Conservation (phyloP, 2,888 invertebrate species). For the Resseliella maxima region DNA sequence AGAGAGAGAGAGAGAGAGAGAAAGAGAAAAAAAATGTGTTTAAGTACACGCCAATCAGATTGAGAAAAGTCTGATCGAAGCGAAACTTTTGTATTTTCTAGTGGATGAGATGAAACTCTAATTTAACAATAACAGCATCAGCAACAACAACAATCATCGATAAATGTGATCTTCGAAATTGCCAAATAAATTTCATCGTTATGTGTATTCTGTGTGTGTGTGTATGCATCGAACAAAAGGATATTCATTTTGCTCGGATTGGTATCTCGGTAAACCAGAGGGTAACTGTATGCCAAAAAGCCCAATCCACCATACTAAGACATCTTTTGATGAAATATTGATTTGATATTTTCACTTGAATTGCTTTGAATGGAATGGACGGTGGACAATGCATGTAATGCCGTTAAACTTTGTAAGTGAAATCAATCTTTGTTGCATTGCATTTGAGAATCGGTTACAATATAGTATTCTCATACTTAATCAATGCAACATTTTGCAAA, state of each 20-base stretch:
- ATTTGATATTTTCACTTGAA: slow-evolving; percentile 10
- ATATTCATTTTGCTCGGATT: slow-evolving; percentile 19
- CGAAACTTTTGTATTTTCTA: background rate
- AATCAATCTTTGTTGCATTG: background rate
- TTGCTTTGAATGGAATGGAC: background rate
- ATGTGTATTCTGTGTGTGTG: background rate
- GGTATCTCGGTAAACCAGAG: background rate
- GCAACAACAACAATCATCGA: background rate
- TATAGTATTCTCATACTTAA: background rate
- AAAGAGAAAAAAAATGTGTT: background rate
- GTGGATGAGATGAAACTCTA: background rate
- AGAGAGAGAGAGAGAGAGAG: background rate
- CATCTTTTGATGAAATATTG: slow-evolving; percentile 13
- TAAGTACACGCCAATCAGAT: background rate
- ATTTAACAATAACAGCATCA: background rate
- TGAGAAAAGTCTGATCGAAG: background rate
- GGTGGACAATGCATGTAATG: slow-evolving; percentile 29
- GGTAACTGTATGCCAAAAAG: too few relatives aligned
- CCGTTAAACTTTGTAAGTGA: background rate
- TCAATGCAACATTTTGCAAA: too few relatives aligned
- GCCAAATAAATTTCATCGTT: slow-evolving; percentile 10
- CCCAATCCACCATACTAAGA: background rate
- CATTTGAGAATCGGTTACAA: background rate
- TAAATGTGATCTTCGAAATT: slow-evolving; percentile 17
- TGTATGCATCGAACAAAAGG: background rate